These are phyloP conservation scores for Adelphocoris suturalis DNA, from an alignment of 2,888 invertebrate species.

Conservation along the genomic window DNA sequence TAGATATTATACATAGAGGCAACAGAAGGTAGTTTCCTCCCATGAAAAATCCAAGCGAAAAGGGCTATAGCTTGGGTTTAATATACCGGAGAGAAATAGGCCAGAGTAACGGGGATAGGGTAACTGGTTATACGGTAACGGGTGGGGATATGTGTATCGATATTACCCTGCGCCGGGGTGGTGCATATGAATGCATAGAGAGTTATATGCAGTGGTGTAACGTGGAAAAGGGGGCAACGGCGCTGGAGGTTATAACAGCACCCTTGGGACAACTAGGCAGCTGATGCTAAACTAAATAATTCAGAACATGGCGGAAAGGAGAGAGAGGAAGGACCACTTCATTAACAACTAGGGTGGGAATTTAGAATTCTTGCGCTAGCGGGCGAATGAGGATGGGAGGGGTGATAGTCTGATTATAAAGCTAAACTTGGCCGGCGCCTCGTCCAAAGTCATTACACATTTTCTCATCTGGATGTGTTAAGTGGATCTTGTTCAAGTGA, in stretches of 20 bases:
- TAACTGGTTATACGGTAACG: slow-evolving; percentile 3
- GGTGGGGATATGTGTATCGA: slow-evolving; percentile 56
- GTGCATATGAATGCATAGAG: slow-evolving; percentile 63
- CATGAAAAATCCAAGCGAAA: slow-evolving; percentile 56
- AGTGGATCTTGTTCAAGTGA: slow-evolving; percentile 56
- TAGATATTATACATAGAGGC: not conserved
- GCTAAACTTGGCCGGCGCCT: slow-evolving; percentile 31
- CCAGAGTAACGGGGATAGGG: slow-evolving; percentile 20
- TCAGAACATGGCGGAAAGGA: slow-evolving; percentile 37
- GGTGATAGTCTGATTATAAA: slow-evolving; percentile 54
- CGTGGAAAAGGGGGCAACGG: not conserved
- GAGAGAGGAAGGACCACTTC: slow-evolving; percentile 42
- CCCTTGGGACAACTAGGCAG: slow-evolving; percentile 65
- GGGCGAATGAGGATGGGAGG: not conserved
- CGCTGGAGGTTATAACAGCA: slow-evolving; percentile 53
- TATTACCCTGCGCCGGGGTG: slow-evolving; percentile 48
- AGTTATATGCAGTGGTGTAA: slow-evolving; percentile 55
- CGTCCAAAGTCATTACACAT: slow-evolving; percentile 47
- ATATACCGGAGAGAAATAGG: slow-evolving; percentile 48
- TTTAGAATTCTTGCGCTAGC: slow-evolving; percentile 48
- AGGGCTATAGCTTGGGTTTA: slow-evolving; percentile 34
- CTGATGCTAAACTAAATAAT: slow-evolving; percentile 63
- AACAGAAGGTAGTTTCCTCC: not conserved
- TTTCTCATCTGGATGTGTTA: slow-evolving; percentile 54
- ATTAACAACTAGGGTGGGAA: slow-evolving; percentile 59